Evolutionary conservation across 2,113 vertebrate genomes (phyloP).

Genomic region (Tetrao urogallus): DNA sequence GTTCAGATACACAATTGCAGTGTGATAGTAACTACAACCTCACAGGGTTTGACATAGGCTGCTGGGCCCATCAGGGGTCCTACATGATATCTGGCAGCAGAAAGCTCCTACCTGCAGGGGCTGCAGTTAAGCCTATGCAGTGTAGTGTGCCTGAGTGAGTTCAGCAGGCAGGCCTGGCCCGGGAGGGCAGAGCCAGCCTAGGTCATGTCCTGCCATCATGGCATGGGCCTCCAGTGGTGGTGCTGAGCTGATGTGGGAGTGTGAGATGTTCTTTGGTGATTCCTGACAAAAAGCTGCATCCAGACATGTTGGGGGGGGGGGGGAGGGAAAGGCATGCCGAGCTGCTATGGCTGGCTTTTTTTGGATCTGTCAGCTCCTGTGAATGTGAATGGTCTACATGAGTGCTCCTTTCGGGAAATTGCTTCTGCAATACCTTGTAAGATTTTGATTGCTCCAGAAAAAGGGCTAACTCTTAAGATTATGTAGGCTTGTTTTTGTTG

Average conservation of each 20-base stretch:
- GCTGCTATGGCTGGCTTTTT: neutral
- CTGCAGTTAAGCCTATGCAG: slow-evolving; percentile 38
- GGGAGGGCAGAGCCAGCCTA: neutral
- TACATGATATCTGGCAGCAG: slow-evolving; percentile 19
- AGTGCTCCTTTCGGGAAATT: neutral
- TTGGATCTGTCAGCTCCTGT: neutral
- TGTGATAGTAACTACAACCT: neutral
- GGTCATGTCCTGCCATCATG: accelerated
- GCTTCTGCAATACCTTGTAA: neutral
- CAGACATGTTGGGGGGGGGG: no score
- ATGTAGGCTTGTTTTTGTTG: neutral
- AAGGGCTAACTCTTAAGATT: neutral
- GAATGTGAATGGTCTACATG: neutral
- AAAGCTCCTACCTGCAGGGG: slow-evolving; percentile 34
- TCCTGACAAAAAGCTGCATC: neutral
- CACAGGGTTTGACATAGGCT: slow-evolving; percentile 13
- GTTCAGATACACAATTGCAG: slow-evolving; percentile 17
- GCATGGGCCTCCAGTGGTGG: neutral
- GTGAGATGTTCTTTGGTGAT: accelerated
- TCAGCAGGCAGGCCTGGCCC: neutral
- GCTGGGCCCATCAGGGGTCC: slow-evolving; percentile 47
- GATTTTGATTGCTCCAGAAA: neutral
- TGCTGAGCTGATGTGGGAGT: accelerated
- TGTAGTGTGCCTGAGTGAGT: neutral
- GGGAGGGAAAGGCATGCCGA: neutral